Base-by-base conservation (phyloP, 2,888 invertebrate genomes). In the Synergus itoensis region DNA sequence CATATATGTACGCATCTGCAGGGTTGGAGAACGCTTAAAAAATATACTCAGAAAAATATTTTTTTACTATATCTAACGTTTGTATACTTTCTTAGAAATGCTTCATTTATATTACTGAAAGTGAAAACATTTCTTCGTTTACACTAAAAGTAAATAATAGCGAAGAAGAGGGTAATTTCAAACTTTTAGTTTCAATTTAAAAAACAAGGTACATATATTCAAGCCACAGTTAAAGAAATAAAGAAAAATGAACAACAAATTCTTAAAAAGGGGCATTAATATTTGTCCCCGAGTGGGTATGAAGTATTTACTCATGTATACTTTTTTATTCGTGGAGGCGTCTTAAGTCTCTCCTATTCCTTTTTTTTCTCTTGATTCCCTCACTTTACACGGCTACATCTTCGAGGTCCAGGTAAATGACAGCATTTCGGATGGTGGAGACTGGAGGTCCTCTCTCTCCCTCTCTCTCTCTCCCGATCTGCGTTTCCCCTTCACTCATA, bases 381-480 rank as follows among this genome's bases (percentile, higher is more conserved):
- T 57, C 18, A 18, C 18, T 57, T 9, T 57, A 2, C 57, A 57
- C 14, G 48, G 16, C 48, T 12, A 45, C 45, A 45, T 45, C 53
- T 80, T 79, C 69, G 16, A 43, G 60, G 69, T 75, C 48, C 75
- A 79, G 77, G 77, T 79, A 79, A 79, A 79, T 79, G 79, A 69
- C 79, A 78, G 77, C 77, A 76, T 67, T 75, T 79, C 69, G 80
- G 75, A 79, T 80, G 57, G 64, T 18, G 57, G 62, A 69, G 57
- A 64, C 48, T 18, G 57, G 60, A 64, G 45, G 60, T 41, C 28
- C 48, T 41, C 63, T 78, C 73, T 69, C 67, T 83, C 79, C 64
- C 45, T 67, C 78, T 76, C 75, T 76, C 78, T 48, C 40, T 43
- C 78, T 48, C 40, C 36, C 75, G 41, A 12, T 43, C 76, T 21